Percentiles rank a stretch among this genome's conserved stretches.
Evolutionary conservation across 2,113 vertebrate species (phyloP).

Genomic region (Copsychus sechellarum): DNA sequence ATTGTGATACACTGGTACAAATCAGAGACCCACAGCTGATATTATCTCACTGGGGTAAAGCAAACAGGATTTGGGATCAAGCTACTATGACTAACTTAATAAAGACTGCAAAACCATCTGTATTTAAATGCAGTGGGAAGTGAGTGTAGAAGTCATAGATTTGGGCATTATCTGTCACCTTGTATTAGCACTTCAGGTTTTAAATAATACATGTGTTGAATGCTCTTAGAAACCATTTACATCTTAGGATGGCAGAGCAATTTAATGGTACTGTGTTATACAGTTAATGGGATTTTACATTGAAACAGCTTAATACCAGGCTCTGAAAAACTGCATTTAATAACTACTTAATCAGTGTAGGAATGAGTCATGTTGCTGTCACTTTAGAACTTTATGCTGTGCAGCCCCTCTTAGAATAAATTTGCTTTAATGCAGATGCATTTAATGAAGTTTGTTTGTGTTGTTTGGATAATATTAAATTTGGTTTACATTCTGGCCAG

Average conservation of each 20-base stretch:
- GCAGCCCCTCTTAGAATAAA: conserved; percentile 25
- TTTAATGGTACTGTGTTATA: conserved; percentile 25
- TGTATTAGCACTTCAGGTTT: conserved; percentile 53
- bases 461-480: neutral
- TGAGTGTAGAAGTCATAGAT: neutral
- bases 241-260: conserved; percentile 16
- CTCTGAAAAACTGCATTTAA: conserved; percentile 52
- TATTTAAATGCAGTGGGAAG: conserved; percentile 16
- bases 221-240: conserved; percentile 48
- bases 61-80: neutral
- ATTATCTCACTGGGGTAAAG: neutral
- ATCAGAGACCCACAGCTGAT: neutral
- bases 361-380: conserved; percentile 60
- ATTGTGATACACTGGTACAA: neutral
- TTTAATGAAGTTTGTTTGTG: conserved; percentile 10
- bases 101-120: neutral
- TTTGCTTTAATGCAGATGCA: neutral
- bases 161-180: conserved; percentile 20
- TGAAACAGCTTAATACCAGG: conserved; percentile 47
- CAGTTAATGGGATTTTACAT: conserved; percentile 59
- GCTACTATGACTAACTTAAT: conserved; percentile 1
- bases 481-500: conserved; percentile 30
- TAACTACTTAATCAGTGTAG: conserved; percentile 47
- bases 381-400: conserved; percentile 35
- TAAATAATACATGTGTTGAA: conserved; percentile 54